Evolutionary conservation across 2,113 vertebrate genomes (phyloP).

Genomic region (Promerops cafer): DNA sequence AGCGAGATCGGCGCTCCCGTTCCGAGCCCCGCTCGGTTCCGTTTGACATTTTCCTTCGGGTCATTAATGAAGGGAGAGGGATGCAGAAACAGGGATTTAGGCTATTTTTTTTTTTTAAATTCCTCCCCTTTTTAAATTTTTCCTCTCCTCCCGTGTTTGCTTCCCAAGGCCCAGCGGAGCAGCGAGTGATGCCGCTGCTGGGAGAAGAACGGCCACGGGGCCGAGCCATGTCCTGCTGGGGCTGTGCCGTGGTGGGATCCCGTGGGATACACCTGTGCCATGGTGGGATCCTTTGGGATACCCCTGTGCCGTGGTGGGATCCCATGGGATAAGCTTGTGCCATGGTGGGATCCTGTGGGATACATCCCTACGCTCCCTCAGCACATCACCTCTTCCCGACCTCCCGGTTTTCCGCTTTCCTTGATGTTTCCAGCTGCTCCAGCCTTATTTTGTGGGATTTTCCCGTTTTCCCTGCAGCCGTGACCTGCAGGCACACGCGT

Average conservation of each 20-base stretch:
- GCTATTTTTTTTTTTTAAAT: not conserved
- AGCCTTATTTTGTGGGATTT: not conserved
- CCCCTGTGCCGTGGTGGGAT: not conserved
- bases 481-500: fast-evolving
- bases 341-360: not conserved
- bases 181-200: fast-evolving
- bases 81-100: not conserved
- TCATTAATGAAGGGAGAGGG: not conserved
- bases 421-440: fast-evolving
- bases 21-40: fast-evolving
- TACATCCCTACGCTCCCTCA: not conserved
- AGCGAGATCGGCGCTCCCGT: fast-evolving
- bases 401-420: not conserved
- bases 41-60: fast-evolving
- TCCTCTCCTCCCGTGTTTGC: fast-evolving
- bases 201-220: fast-evolving
- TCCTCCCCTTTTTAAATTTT: not conserved
- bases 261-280: fast-evolving
- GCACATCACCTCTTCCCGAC: not conserved
- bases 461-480: fast-evolving
- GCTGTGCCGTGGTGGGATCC: not conserved
- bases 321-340: not conserved
- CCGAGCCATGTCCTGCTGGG: fast-evolving
- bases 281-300: not conserved
- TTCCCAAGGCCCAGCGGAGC: not conserved